Conservation (phyloP, 2,888 invertebrate species). For the Gastracanthus pulcherrimus region DNA sequence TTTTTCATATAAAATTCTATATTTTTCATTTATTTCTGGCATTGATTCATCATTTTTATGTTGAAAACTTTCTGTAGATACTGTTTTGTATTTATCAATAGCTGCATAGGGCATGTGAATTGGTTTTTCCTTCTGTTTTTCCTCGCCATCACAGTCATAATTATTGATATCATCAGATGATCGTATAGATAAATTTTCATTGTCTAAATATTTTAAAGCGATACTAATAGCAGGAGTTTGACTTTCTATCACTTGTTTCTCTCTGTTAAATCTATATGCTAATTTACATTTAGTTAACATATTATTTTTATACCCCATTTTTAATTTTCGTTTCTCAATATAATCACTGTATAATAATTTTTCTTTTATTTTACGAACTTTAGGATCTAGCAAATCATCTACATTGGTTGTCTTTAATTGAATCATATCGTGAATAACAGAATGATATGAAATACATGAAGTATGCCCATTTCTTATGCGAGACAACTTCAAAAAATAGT, state of each 20-base stretch:
- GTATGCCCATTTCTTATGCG: slow-evolving; percentile 5
- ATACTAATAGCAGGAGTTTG: slow-evolving; percentile 79
- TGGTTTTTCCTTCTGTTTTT: slow-evolving; percentile 39
- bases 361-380: slow-evolving; percentile 68
- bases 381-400: slow-evolving; percentile 58
- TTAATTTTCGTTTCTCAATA: slow-evolving; percentile 69
- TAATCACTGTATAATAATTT: slow-evolving; percentile 76
- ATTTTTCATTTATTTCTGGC: slow-evolving; percentile 61
- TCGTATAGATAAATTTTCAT: slow-evolving; percentile 35
- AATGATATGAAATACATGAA: slow-evolving; percentile 9
- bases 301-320: slow-evolving; percentile 64
- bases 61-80: slow-evolving; percentile 19
- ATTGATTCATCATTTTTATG: neutral
- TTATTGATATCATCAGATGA: neutral
- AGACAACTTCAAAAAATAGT: slow-evolving; percentile 22
- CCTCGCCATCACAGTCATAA: neutral
- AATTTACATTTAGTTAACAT: slow-evolving; percentile 52
- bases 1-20: slow-evolving; percentile 66
- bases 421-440: slow-evolving; percentile 23
- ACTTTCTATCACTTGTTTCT: slow-evolving; percentile 63
- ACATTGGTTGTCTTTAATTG: slow-evolving; percentile 13
- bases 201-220: slow-evolving; percentile 78
- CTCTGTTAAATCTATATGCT: slow-evolving; percentile 58
- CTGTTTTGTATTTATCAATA: slow-evolving; percentile 61
- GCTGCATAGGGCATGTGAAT: slow-evolving; percentile 71